phyloP scores from a whole-genome alignment of 2,113 vertebrate genomes.

The Corvus cornix region DNA sequence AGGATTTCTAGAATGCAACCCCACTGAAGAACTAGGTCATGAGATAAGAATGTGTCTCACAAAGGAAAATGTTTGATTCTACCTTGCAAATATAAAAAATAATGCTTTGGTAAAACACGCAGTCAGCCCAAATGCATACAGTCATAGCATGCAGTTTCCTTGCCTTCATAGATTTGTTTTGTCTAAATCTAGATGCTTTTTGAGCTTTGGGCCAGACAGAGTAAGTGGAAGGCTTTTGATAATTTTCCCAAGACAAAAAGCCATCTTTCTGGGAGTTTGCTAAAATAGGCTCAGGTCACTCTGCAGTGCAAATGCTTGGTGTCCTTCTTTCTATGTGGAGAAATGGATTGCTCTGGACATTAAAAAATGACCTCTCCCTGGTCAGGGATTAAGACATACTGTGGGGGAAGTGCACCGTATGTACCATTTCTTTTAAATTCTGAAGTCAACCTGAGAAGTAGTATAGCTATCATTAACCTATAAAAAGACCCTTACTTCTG shows the following conservation, averaged over 20 bases:
- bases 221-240: not conserved
- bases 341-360: not conserved
- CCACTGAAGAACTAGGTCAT: not conserved
- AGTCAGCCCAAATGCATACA: not conserved
- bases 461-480: not conserved
- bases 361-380: not conserved
- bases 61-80: not conserved
- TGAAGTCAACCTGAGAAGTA: not conserved
- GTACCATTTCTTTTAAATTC: not conserved
- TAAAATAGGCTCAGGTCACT: slow-evolving; percentile 12
- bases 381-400: not conserved
- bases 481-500: not conserved
- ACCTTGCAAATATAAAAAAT: not conserved
- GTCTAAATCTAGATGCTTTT: slow-evolving; percentile 15
- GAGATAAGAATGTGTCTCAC: not conserved
- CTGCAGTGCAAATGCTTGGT: not conserved
- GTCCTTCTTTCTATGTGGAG: not conserved
- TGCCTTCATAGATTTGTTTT: not conserved
- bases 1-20: not conserved
- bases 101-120: not conserved
- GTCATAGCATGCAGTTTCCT: not conserved
- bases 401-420: not conserved
- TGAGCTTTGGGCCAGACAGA: not conserved
- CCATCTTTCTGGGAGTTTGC: slow-evolving; percentile 24
- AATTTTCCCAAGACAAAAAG: slow-evolving; percentile 43